Base-by-base conservation (phyloP, 2,797 vertebrate species). In the Periparus ater region DNA sequence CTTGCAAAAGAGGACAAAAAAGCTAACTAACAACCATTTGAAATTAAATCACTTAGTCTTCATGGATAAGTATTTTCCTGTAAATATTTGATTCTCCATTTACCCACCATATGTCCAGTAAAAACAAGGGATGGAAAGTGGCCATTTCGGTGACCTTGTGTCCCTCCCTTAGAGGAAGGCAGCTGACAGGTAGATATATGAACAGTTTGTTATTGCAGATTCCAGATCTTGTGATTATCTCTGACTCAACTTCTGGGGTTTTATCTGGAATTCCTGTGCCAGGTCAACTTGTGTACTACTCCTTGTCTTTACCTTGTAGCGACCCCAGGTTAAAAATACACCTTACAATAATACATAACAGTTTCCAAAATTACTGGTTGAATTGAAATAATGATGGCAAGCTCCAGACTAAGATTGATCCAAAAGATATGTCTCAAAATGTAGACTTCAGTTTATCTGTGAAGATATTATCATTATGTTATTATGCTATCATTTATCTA, bases 101-200 rank as follows among this genome's bases (percentile, higher is more conserved):
- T 96, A 98, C 97, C 94, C 96, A 97, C 96, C 74, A 57, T 97
- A 97, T 95, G 89, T 77, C 96, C 96, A 96, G 85, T 32, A 70
- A 29, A 96, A 92, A 36, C 96, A 94, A 78, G 95, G 96, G 97
- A 98, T 98, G 98, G 98, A 99, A 98, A 98, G 98, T 98, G 98
- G 98, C 98, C 98, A 98, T 99, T 98, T 98, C 97, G 96, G 96
- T 99, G 98, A 99, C 99, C 98, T 98, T 98, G 97, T 98, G 98
- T 98, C 97, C 98, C 97, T 98, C 98, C 97, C 97, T 88, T 96
- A 97, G 98, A 99, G 99, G 99, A 99, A 99, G 98, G 98, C 97
- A 40, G 96, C 98, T 99, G 99, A 99, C 99, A 99, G 98, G 98
- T 99, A 99, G 99, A 99, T 99, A 99, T 99, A 99, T 99, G 98